Conservation (phyloP, 2,888 invertebrate genomes). For the Yponomeuta sedellus region DNA sequence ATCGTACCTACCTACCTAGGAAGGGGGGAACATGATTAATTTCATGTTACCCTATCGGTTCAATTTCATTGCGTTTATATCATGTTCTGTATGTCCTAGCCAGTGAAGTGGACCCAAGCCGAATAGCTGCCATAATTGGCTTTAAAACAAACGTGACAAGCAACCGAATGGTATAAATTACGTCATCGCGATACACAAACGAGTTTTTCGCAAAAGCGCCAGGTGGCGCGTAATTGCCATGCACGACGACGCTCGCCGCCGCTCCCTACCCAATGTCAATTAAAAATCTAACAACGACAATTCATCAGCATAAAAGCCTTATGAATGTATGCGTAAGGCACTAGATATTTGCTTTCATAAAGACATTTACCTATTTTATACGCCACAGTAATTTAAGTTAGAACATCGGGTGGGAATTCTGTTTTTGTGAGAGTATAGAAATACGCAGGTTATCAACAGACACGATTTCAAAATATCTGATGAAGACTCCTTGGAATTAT, state of each 20-base stretch:
- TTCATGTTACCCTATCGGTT: neutral
- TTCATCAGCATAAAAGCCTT: conserved; percentile 6
- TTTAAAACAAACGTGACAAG: neutral
- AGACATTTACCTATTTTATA: neutral
- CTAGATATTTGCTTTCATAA: neutral
- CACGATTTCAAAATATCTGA: too few species aligned
- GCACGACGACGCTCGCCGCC: neutral
- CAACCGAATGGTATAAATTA: conserved; percentile 1
- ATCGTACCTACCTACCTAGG: neutral
- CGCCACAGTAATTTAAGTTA: neutral
- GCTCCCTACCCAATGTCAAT: conserved; percentile 6
- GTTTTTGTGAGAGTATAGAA: neutral
- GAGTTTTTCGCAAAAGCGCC: conserved; percentile 10
- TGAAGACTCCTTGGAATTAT: too few species aligned
- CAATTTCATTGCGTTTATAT: neutral
- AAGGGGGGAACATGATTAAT: neutral
- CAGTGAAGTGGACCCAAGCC: neutral
- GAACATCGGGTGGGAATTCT: neutral
- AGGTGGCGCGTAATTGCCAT: neutral
- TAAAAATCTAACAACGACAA: conserved; percentile 9
- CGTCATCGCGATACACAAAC: conserved; percentile 4
- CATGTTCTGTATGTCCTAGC: neutral
- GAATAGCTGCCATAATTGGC: neutral
- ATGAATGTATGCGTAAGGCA: neutral
- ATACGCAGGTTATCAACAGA: neutral